Percentiles rank a stretch among this genome's conserved stretches.
Evolutionary conservation across 2,113 vertebrate genomes (phyloP).

Genomic region (Ptychochromis oligacanthus): DNA sequence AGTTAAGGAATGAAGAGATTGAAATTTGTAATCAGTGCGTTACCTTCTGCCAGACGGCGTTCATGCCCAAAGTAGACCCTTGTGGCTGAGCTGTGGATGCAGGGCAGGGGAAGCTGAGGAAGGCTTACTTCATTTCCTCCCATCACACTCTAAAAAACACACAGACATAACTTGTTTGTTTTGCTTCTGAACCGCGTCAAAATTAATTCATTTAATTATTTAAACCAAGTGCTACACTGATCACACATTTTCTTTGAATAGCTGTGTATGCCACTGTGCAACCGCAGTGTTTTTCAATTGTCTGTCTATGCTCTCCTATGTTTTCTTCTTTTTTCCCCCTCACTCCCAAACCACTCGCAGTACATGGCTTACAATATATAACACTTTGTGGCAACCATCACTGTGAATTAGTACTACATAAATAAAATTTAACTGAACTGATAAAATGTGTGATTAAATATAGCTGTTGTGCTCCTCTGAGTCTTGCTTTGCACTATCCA

Average conservation of each 20-base stretch:
- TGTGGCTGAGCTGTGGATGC: constrained; percentile 89
- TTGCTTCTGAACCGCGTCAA: background rate
- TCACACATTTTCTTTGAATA: background rate
- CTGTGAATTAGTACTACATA: no score
- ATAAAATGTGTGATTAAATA: background rate
- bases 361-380: background rate
- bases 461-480: background rate
- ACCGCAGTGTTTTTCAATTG: background rate
- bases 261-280: no score
- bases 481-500: background rate
- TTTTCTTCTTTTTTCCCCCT: background rate
- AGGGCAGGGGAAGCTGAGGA: constrained; percentile 93
- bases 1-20: background rate
- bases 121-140: constrained; percentile 72
- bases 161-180: constrained; percentile 9
- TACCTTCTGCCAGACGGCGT: constrained; percentile 92
- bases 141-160: constrained; percentile 81
- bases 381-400: background rate
- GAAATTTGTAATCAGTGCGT: background rate
- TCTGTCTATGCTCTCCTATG: background rate
- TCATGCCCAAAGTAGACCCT: constrained; percentile 97
- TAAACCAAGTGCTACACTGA: background rate
- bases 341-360: background rate
- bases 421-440: background rate
- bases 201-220: background rate